These are phyloP conservation scores for Pipra filicauda DNA, from an alignment of 2,113 vertebrate species.

Conservation along the genomic window DNA sequence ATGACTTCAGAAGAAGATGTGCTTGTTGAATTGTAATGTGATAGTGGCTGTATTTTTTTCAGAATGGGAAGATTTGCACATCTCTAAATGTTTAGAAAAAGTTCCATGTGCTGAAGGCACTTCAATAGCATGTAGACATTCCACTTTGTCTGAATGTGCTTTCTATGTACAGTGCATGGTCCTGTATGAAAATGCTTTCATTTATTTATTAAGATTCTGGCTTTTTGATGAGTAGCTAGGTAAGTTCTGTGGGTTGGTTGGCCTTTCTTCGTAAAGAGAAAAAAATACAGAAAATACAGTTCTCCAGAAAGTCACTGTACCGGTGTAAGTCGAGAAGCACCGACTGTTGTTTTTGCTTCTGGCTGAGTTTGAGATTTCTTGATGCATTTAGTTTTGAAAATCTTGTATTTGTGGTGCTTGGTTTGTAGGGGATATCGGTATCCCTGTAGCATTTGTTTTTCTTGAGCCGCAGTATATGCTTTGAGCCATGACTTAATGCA, in stretches of 20 bases:
- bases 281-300: not conserved
- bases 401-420: not conserved
- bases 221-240: not conserved
- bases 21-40: no score
- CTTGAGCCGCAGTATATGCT: not conserved
- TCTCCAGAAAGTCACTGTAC: not conserved
- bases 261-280: not conserved
- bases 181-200: not conserved
- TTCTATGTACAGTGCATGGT: accelerated
- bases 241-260: not conserved
- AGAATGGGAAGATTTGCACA: no score
- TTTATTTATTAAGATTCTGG: not conserved
- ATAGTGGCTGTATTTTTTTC: no score
- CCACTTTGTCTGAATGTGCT: not conserved
- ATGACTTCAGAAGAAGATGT: not conserved
- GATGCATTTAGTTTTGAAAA: not conserved
- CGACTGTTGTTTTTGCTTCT: not conserved
- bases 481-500: not conserved
- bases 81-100: no score
- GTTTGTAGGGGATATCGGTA: not conserved
- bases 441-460: not conserved
- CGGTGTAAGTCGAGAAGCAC: not conserved
- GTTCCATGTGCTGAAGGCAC: not conserved
- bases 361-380: not conserved
- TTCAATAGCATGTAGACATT: not conserved